Percentiles rank a stretch among this genome's conserved stretches.
phyloP scores from a whole-genome alignment of 2,113 vertebrate species.

The Forbesichthys papilliferus region DNA sequence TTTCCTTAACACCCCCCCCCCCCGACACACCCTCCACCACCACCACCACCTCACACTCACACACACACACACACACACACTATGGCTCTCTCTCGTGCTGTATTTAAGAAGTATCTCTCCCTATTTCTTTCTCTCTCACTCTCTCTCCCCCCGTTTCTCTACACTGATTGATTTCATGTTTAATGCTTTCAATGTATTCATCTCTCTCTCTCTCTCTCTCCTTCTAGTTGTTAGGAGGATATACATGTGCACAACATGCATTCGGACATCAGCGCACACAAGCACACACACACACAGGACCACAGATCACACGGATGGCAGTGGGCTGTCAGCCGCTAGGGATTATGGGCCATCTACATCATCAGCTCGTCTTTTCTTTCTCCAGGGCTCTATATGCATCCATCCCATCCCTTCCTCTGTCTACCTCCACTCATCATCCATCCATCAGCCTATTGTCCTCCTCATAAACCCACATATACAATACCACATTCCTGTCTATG shows the following conservation, averaged over 20 bases:
- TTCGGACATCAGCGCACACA: slow-evolving; percentile 14
- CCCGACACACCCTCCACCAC: not conserved
- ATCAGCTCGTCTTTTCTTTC: slow-evolving; percentile 62
- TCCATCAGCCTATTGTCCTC: slow-evolving; percentile 60
- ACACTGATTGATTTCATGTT: slow-evolving; percentile 69
- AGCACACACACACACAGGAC: slow-evolving; percentile 26
- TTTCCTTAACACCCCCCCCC: slow-evolving; percentile 49
- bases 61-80: not conserved
- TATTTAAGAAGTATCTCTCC: slow-evolving; percentile 25
- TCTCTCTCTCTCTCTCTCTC: slow-evolving; percentile 38
- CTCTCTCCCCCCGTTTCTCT: slow-evolving; percentile 19
- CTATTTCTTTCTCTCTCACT: slow-evolving; percentile 23
- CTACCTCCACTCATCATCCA: slow-evolving; percentile 55
- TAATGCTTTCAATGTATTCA: slow-evolving; percentile 65
- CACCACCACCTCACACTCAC: not conserved
- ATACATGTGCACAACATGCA: not conserved
- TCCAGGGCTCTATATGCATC: slow-evolving; percentile 63
- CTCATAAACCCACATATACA: slow-evolving; percentile 44
- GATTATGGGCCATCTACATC: slow-evolving; percentile 74
- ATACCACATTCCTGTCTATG: not conserved
- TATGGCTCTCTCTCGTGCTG: slow-evolving; percentile 29
- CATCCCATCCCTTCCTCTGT: slow-evolving; percentile 61
- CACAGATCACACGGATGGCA: slow-evolving; percentile 48
- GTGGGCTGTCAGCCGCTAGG: slow-evolving; percentile 64
- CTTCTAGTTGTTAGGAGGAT: slow-evolving; percentile 39